Percentiles rank a stretch among this genome's conserved stretches.
Evolutionary conservation across 2,797 vertebrate genomes (phyloP).

Genomic region (Rachycentron canadum): DNA sequence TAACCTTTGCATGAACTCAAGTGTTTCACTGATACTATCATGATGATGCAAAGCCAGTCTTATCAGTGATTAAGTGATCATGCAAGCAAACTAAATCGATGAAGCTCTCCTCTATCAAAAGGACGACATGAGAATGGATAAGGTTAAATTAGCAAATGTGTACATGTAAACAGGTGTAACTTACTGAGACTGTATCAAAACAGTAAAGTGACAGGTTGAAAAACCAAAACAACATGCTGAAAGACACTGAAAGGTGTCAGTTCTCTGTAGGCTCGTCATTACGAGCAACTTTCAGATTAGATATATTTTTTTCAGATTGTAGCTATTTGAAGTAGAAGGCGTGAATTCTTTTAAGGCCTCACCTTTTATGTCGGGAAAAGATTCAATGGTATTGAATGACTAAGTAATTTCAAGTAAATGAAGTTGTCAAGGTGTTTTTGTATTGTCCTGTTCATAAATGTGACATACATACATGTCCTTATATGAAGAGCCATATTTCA

Average conservation of each 20-base stretch:
- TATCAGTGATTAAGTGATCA: constrained; percentile 59
- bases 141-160: constrained; percentile 51
- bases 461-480: too few species aligned
- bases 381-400: not conserved
- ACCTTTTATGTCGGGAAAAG: not conserved
- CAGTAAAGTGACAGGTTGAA: not conserved
- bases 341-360: not conserved
- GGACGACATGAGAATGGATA: constrained; percentile 28
- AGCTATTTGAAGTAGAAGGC: too few species aligned
- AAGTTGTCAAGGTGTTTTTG: not conserved
- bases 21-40: constrained; percentile 60
- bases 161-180: constrained; percentile 32
- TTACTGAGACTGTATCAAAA: not conserved
- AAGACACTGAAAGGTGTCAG: not conserved
- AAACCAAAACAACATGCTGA: not conserved
- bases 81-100: constrained; percentile 64
- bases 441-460: too few species aligned
- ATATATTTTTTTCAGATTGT: too few species aligned
- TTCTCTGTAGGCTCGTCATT: not conserved
- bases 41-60: constrained; percentile 47
- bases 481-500: too few species aligned
- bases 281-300: not conserved
- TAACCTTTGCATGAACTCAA: constrained; percentile 57
- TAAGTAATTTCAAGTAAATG: not conserved
- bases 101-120: constrained; percentile 38